A percentile compares a stretch with the other conserved stretches of the same genome.
phyloP scores from a whole-genome alignment of 1,140 invertebrate genomes.

The Heliconius congener region DNA sequence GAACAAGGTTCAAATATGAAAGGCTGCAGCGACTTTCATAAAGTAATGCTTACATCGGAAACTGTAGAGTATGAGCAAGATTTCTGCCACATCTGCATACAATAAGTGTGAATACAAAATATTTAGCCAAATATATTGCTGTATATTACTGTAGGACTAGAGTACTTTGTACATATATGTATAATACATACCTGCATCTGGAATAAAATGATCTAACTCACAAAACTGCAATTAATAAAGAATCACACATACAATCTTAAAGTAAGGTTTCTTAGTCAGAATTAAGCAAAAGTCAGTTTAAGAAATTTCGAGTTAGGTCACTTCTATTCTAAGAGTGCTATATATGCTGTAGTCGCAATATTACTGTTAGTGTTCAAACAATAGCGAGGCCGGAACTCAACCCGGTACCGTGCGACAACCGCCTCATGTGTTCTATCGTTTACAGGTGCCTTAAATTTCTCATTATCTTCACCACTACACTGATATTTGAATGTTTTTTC shows the following conservation, averaged over 20 bases:
- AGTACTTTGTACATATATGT: slow-evolving; percentile 16
- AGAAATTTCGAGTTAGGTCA: background rate
- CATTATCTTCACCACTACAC: background rate
- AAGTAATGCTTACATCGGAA: background rate
- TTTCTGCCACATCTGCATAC: background rate
- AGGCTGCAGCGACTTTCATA: background rate
- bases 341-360: background rate
- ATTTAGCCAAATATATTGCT: slow-evolving; percentile 35
- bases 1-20: background rate
- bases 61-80: background rate
- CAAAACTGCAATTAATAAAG: background rate
- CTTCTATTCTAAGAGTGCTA: background rate
- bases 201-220: background rate
- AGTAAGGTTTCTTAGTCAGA: background rate
- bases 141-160: slow-evolving; percentile 19
- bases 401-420: background rate
- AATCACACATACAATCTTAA: background rate
- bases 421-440: slow-evolving; percentile 11
- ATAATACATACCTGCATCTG: background rate
- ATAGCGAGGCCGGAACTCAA: slow-evolving; percentile 3
- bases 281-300: background rate
- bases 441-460: slow-evolving; percentile 29
- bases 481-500: background rate
- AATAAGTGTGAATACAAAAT: slow-evolving; percentile 14
- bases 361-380: slow-evolving; percentile 8